phyloP scores from a whole-genome alignment of 2,888 invertebrate genomes.

The Flexamia atlantica region DNA sequence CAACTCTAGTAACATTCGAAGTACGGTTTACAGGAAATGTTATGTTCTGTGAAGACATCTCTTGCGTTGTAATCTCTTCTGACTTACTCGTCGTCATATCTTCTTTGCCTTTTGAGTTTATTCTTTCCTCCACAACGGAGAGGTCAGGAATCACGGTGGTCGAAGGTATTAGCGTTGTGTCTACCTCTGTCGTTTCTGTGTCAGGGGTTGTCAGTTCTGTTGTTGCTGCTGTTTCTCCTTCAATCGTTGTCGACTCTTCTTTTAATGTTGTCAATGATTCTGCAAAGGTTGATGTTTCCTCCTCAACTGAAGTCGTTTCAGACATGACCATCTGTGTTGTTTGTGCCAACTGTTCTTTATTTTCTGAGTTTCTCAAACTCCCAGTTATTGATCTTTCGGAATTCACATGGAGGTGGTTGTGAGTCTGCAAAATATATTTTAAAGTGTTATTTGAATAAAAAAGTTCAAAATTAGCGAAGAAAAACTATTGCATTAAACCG shows the following conservation, averaged over 20 bases:
- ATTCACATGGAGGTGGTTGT: conserved; percentile 55
- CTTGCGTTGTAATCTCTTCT: conserved; percentile 38
- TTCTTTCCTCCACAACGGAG: conserved; percentile 73
- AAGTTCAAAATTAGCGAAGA: no score
- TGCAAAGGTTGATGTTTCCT: conserved; percentile 39
- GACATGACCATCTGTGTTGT: conserved; percentile 20
- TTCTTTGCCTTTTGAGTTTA: conserved; percentile 77
- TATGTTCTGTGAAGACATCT: not conserved
- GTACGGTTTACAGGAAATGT: not conserved
- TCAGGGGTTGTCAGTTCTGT: conserved; percentile 51
- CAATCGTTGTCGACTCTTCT: conserved; percentile 56
- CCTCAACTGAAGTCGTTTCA: not conserved
- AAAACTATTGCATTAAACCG: no score
- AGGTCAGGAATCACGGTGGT: not conserved
- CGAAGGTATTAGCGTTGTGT: not conserved
- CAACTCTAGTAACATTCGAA: not conserved
- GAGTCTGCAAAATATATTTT: not conserved
- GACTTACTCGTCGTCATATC: conserved; percentile 71
- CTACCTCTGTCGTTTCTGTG: conserved; percentile 2
- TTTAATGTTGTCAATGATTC: conserved; percentile 40
- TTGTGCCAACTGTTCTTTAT: conserved; percentile 20
- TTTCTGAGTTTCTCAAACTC: conserved; percentile 37
- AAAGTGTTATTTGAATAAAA: no score
- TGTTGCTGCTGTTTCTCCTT: conserved; percentile 47
- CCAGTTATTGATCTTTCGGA: conserved; percentile 54